Evolutionary conservation across 2,113 vertebrate species (phyloP).

Genomic region (Platycercus adscitus): DNA sequence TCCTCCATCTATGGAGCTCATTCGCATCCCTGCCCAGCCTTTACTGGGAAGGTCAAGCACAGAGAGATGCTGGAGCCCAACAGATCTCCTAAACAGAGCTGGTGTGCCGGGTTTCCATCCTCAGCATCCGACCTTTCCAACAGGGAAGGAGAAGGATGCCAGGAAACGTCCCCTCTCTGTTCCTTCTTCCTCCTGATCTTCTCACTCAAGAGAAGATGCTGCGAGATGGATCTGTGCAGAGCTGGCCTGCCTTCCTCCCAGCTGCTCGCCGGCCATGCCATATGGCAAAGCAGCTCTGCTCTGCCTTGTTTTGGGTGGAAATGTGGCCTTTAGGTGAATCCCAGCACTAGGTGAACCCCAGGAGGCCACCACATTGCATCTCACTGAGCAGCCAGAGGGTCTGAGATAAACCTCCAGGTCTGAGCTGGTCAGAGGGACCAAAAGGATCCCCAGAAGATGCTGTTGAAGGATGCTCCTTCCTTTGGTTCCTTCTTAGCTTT

Average conservation of each 20-base stretch:
- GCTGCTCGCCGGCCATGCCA: not conserved
- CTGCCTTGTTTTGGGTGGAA: not conserved
- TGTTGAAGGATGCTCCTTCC: not conserved
- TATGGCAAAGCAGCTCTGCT: not conserved
- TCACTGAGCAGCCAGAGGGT: not conserved
- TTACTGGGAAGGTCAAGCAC: not conserved
- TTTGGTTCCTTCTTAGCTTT: not conserved
- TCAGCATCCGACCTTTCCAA: not conserved
- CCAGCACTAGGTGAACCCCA: not conserved
- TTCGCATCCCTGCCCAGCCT: not conserved
- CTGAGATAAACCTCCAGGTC: not conserved
- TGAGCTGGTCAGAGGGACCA: not conserved
- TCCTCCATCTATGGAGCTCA: rapidly evolving
- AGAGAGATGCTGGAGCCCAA: not conserved
- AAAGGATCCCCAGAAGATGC: rapidly evolving
- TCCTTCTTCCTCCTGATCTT: not conserved
- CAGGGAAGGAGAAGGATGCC: not conserved
- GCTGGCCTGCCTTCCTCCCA: not conserved
- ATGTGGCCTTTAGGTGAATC: not conserved
- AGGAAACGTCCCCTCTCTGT: not conserved
- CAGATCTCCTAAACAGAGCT: not conserved
- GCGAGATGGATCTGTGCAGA: not conserved
- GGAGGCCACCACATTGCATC: not conserved
- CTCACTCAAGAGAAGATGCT: not conserved
- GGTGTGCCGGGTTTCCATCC: not conserved